phyloP scores from a whole-genome alignment of 2,113 vertebrate genomes.

The Halichoeres trimaculatus region DNA sequence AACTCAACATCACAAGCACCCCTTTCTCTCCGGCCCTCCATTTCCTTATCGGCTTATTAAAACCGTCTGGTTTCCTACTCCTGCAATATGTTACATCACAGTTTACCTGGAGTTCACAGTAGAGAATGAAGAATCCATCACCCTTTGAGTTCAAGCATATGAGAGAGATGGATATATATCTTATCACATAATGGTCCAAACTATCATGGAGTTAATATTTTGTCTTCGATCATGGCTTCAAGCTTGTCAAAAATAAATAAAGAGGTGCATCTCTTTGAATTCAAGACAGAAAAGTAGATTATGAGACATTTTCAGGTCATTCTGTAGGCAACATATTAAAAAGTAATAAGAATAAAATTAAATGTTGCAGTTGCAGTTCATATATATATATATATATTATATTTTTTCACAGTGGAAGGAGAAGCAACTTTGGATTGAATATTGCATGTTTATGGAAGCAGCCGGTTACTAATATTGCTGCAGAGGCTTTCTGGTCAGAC shows the following conservation, averaged over 20 bases:
- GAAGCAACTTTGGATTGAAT: constrained; percentile 79
- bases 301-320: constrained; percentile 48
- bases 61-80: constrained; percentile 14
- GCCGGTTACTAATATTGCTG: constrained; percentile 67
- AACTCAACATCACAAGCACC: constrained; percentile 30
- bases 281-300: constrained; percentile 50
- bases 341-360: constrained; percentile 44
- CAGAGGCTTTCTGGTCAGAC: constrained; percentile 58
- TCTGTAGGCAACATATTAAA: constrained; percentile 62
- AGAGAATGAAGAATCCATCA: constrained; percentile 21
- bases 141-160: constrained; percentile 46
- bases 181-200: constrained; percentile 34
- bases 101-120: constrained; percentile 26
- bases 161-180: constrained; percentile 42
- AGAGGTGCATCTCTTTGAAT: constrained; percentile 58
- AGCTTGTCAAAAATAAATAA: constrained; percentile 62
- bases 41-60: constrained; percentile 20
- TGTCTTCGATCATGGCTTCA: constrained; percentile 71
- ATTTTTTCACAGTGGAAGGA: constrained; percentile 77
- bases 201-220: constrained; percentile 45
- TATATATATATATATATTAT: constrained; percentile 54
- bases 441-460: constrained; percentile 81
- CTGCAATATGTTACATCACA: constrained; percentile 17
- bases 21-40: constrained; percentile 19
- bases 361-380: constrained; percentile 54